Percentiles rank a stretch among this genome's conserved stretches.
Conservation (phyloP, 1,140 invertebrate species). For the Mamestra configurata region DNA sequence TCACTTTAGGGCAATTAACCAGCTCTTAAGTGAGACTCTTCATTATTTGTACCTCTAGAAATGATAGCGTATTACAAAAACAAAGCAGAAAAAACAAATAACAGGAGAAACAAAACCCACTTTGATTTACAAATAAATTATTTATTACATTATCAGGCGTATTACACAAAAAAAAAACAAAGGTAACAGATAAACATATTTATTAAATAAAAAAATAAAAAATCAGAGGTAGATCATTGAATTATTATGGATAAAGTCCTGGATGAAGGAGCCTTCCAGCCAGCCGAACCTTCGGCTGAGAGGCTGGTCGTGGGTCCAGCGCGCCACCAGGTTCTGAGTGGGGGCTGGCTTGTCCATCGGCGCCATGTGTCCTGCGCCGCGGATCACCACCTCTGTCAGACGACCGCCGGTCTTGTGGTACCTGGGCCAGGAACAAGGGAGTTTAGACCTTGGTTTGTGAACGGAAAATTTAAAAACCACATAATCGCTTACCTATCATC, state of each 20-base stretch:
- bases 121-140: too few species aligned
- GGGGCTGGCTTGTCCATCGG: constrained; percentile 91
- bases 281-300: constrained; percentile 57
- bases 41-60: too few species aligned
- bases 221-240: constrained; percentile 46
- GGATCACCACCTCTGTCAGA: constrained; percentile 91
- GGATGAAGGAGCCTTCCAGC: constrained; percentile 58
- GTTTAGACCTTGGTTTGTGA: background rate
- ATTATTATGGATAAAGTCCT: constrained; percentile 64
- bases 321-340: constrained; percentile 90
- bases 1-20: too few species aligned
- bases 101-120: too few species aligned
- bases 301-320: constrained; percentile 87
- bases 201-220: constrained; percentile 5
- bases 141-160: too few species aligned
- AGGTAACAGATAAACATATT: background rate
- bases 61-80: too few species aligned
- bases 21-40: too few species aligned
- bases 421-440: constrained; percentile 72
- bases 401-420: constrained; percentile 89
- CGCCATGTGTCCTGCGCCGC: constrained; percentile 93
- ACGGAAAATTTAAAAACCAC: background rate
- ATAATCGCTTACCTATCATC: too few species aligned
- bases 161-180: too few species aligned
- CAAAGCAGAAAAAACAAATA: too few species aligned